A percentile compares a stretch with the other conserved stretches of the same genome.
Evolutionary conservation across 2,113 vertebrate genomes (phyloP).

Genomic region (Chaetodon trifascialis): DNA sequence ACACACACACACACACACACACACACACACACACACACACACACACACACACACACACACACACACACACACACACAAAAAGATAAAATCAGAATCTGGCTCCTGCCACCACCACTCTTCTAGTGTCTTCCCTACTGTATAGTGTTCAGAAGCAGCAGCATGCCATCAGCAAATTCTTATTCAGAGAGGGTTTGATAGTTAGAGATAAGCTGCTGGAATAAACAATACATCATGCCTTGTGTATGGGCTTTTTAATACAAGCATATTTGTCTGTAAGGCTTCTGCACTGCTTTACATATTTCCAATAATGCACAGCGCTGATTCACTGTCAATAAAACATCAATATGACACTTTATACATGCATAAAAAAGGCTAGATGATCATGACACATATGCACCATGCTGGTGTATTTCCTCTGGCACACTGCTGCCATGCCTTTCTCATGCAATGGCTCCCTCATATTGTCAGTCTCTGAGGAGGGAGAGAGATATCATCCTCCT

Average conservation of each 20-base stretch:
- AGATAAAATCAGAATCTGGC: constrained; percentile 67
- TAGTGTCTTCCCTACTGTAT: constrained; percentile 53
- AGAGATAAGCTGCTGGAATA: constrained; percentile 65
- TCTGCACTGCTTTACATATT: constrained; percentile 35
- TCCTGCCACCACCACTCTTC: constrained; percentile 57
- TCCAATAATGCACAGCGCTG: constrained; percentile 14
- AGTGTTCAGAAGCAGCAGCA: constrained; percentile 47
- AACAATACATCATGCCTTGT: constrained; percentile 58
- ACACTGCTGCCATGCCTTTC: neutral
- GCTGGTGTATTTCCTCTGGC: constrained; percentile 16
- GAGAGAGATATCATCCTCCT: constrained; percentile 63
- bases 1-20: constrained; percentile 6
- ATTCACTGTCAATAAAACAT: constrained; percentile 50
- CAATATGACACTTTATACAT: constrained; percentile 14
- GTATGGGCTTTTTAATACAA: constrained; percentile 32
- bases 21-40: constrained; percentile 17
- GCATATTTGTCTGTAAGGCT: constrained; percentile 32
- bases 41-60: constrained; percentile 8
- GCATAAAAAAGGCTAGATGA: neutral
- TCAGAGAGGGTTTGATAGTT: constrained; percentile 65
- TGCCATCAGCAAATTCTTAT: constrained; percentile 68
- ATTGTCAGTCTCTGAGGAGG: constrained; percentile 46
- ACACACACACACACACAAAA: constrained; percentile 13
- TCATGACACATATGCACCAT: constrained; percentile 1
- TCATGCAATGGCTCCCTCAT: neutral